A percentile compares a stretch with the other conserved stretches of the same genome.
These are phyloP conservation scores for Protosalanx chinensis DNA, from an alignment of 2,797 vertebrate genomes.

Conservation along the genomic window DNA sequence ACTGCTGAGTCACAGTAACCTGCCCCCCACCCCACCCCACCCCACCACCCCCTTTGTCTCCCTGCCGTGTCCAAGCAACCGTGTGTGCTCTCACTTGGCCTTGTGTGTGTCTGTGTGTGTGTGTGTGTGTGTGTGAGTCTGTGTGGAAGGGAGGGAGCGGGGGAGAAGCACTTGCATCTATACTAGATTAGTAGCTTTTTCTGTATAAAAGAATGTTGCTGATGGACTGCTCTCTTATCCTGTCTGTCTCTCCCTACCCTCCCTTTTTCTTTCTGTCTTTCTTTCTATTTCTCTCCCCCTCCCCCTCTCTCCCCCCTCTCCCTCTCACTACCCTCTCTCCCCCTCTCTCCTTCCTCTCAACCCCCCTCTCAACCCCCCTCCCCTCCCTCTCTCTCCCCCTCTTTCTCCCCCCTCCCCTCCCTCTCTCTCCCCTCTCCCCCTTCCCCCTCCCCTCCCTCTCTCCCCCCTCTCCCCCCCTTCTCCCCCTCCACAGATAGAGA, in stretches of 20 bases:
- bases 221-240: not conserved
- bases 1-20: not conserved
- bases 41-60: no score
- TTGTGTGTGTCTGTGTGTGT: slow-evolving; percentile 33
- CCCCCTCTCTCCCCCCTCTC: no score
- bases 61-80: slow-evolving; percentile 30
- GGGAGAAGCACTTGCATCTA: not conserved
- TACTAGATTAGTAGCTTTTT: not conserved
- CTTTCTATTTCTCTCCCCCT: no score
- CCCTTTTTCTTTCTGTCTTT: no score
- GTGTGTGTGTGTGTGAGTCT: not conserved
- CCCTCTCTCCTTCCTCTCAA: no score
- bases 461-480: slow-evolving; percentile 76
- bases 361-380: no score
- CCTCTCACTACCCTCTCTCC: no score
- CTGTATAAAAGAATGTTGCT: not conserved
- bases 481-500: slow-evolving; percentile 99
- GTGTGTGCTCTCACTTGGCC: slow-evolving; percentile 45
- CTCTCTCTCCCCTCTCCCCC: not conserved
- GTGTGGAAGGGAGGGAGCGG: not conserved
- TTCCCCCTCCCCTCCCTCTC: not conserved
- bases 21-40: no score
- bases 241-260: rapidly evolving
- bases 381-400: no score
- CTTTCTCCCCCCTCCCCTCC: not conserved